Conservation (phyloP, 2,888 invertebrate species). For the Acanthosepion lycidas region DNA sequence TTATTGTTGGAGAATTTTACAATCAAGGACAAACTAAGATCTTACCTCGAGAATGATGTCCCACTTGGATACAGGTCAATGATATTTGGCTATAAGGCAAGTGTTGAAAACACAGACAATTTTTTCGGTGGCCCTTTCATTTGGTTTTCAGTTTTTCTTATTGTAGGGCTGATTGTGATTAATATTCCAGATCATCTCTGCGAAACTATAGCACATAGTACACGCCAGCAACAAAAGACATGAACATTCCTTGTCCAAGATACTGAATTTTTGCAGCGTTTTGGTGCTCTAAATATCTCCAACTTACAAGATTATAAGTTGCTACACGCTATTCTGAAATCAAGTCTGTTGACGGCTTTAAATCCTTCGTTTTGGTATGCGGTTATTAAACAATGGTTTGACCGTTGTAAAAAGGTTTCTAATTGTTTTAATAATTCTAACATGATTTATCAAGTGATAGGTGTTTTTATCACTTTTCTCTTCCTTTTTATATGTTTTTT, state of each 20-base stretch:
- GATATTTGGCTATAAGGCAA: neutral
- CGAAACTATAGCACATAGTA: neutral
- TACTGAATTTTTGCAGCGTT: neutral
- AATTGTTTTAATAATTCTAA: neutral
- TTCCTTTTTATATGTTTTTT: neutral
- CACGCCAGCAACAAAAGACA: neutral
- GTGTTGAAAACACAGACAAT: neutral
- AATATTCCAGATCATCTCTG: neutral
- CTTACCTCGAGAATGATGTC: neutral
- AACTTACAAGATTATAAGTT: neutral
- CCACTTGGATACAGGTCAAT: neutral
- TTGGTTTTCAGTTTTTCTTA: neutral
- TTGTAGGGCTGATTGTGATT: neutral
- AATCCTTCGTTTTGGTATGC: conserved; percentile 23
- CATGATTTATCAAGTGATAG: neutral
- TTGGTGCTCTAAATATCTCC: neutral
- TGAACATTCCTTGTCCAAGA: neutral
- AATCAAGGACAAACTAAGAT: neutral
- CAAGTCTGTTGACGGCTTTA: conserved; percentile 23
- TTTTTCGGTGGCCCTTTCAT: neutral
- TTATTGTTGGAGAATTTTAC: neutral
- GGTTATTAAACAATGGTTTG: neutral
- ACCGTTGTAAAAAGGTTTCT: neutral
- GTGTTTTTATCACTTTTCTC: neutral
- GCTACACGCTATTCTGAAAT: conserved; percentile 35